These are phyloP conservation scores for Forbesichthys agassizii DNA, from an alignment of 2,113 vertebrate genomes.

Conservation along the genomic window DNA sequence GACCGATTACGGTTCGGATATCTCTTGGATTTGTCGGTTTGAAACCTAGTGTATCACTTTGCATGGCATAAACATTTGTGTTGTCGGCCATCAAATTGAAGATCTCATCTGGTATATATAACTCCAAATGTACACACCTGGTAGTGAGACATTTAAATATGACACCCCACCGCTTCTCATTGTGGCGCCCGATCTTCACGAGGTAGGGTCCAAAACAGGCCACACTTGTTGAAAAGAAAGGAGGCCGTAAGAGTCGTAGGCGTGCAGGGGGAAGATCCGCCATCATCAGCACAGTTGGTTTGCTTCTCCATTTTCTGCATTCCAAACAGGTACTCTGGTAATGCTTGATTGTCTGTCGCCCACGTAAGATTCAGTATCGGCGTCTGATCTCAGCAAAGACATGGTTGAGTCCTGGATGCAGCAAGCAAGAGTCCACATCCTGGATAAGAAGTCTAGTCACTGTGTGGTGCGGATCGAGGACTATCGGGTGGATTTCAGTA, in stretches of 20 bases:
- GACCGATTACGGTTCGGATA: too few species aligned
- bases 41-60: too few species aligned
- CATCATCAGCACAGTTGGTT: not conserved
- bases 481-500: not conserved
- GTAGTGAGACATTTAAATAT: slow-evolving; percentile 16
- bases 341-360: not conserved
- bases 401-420: not conserved
- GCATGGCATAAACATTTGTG: too few species aligned
- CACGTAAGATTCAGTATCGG: not conserved
- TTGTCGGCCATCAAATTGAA: too few species aligned
- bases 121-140: not conserved
- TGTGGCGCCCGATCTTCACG: not conserved
- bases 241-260: not conserved
- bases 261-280: not conserved
- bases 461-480: not conserved
- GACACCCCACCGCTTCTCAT: slow-evolving; percentile 6
- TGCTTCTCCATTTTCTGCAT: not conserved
- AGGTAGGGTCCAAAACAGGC: slow-evolving; percentile 12
- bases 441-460: not conserved
- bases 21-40: too few species aligned
- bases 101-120: not conserved
- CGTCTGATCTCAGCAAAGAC: not conserved
- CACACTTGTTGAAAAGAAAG: slow-evolving; percentile 9
- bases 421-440: not conserved
- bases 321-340: not conserved